Evolutionary conservation across 2,888 invertebrate genomes (phyloP), one percentile per base, ranked within the genome.

Genomic region (Cyclophora albipunctata): DNA sequence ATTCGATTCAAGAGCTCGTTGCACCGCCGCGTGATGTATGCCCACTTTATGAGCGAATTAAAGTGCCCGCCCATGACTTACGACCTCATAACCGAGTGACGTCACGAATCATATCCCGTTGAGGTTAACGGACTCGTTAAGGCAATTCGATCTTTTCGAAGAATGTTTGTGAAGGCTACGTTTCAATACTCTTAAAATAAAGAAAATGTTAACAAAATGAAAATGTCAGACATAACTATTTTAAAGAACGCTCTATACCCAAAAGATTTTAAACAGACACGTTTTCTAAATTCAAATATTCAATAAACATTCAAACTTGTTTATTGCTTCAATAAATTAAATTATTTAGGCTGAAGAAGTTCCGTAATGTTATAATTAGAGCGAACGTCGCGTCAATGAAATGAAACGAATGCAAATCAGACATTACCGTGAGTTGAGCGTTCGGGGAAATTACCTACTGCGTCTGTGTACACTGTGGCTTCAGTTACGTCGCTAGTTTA

Each of bases 31-130:
- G 58, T 78, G 78, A 78, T 75, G 66, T 67, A 79, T 73, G 71
- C 67, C 61, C 72, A 64, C 73, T 73, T 74, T 77, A 72, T 71
- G 69, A 68, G 66, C 69, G 67, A 78, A 78, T 78, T 78, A 77
- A 77, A 78, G 75, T 72, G 69, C 74, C 69, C 46, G 58, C 54
- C 47, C 52, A 61, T 76, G 75, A 79, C 67, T 74, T 78, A 78
- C 67, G 75, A 68, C 67, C 67, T 71, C 65, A 75, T 78, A 73
- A 73, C 65, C 56, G 59, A 48, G 48, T 44, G 48, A 56, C 51
- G 58, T 56, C 52, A 54, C 54, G 42, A 48, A 47, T 50, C 52
- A 52, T 46, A 34, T 34, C 44, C 37, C 37, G 4, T 5, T 4
- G 37, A 37, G 37, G 37, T 37, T 37, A 37, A 5, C 5, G 37